A percentile compares a stretch with the other conserved stretches of the same genome.
These are phyloP conservation scores for Varanus salvator DNA, from an alignment of 2,113 vertebrate genomes.

Conservation along the genomic window DNA sequence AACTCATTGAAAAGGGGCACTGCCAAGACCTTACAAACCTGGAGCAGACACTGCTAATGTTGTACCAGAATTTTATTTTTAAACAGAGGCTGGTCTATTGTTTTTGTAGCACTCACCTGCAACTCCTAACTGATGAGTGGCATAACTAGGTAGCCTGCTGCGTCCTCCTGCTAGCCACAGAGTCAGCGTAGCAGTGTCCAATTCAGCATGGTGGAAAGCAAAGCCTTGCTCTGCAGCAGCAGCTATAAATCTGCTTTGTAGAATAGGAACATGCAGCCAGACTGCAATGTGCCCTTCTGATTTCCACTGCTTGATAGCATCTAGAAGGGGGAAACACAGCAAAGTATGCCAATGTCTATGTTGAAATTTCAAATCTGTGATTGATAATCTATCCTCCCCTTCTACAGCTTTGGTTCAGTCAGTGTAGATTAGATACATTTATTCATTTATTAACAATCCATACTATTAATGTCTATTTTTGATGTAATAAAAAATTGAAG, in stretches of 20 bases:
- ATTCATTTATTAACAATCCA: too few species aligned
- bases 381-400: fast-evolving
- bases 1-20: too few species aligned
- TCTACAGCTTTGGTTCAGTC: background rate
- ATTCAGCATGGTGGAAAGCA: conserved; percentile 87
- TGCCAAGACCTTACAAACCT: too few species aligned
- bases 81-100: too few species aligned
- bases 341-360: background rate
- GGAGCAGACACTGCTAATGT: background rate
- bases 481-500: too few species aligned
- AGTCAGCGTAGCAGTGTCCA: conserved; percentile 76
- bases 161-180: conserved; percentile 87
- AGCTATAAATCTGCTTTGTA: conserved; percentile 79
- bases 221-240: conserved; percentile 87
- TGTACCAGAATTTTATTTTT: background rate
- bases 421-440: background rate
- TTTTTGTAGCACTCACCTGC: conserved; percentile 81
- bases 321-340: conserved; percentile 64
- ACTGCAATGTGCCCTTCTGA: conserved; percentile 81
- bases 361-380: background rate
- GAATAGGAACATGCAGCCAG: conserved; percentile 89
- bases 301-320: conserved; percentile 82
- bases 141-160: conserved; percentile 85
- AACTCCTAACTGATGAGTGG: conserved; percentile 93
- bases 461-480: too few species aligned